Conservation (phyloP, 2,113 vertebrate species). For the Tyto alba region DNA sequence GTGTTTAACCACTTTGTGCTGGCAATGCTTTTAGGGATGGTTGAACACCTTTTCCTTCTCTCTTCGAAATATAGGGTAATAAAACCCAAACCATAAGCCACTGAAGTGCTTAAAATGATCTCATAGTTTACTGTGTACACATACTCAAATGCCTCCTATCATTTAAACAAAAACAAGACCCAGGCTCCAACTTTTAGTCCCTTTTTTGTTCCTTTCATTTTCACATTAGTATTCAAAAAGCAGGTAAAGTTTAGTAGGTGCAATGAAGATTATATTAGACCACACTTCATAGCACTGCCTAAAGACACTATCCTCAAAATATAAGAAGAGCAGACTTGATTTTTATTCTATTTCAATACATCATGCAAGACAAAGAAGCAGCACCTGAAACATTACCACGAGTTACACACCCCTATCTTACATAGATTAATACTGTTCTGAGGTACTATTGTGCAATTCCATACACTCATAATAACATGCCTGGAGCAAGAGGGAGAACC, state of each 20-base stretch:
- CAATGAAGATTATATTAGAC: not conserved
- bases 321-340: not conserved
- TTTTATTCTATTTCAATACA: not conserved
- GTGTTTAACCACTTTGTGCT: not conserved
- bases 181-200: not conserved
- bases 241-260: not conserved
- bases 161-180: not conserved
- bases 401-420: not conserved
- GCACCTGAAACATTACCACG: not conserved
- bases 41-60: not conserved
- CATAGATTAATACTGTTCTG: not conserved
- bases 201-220: not conserved
- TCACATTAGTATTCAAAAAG: not conserved
- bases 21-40: not conserved
- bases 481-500: not conserved
- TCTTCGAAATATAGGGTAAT: not conserved
- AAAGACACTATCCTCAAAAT: not conserved
- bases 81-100: not conserved
- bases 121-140: not conserved
- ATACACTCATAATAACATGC: not conserved
- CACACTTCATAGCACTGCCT: not conserved
- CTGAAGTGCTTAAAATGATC: not conserved
- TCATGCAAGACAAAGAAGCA: not conserved
- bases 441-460: not conserved
- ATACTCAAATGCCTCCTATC: not conserved